Percentiles rank a stretch among this genome's conserved stretches.
Conservation (phyloP, 2,888 invertebrate genomes). For the Thalpophila matura region DNA sequence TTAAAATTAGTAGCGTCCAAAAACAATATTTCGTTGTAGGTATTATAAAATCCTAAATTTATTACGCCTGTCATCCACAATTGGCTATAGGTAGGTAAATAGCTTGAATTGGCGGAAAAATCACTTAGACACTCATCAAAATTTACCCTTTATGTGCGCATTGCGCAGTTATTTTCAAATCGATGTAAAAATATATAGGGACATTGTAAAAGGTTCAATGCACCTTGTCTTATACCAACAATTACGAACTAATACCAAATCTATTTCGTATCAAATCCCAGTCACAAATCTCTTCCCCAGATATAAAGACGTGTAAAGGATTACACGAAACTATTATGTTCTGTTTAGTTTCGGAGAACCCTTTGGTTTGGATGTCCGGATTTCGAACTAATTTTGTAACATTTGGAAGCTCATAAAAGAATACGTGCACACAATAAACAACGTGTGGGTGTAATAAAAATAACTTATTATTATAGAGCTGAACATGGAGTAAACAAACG, state of each 20-base stretch:
- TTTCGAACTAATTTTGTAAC: conserved; percentile 70
- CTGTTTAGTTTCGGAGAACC: conserved; percentile 75
- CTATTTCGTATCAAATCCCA: conserved; percentile 74
- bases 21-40: conserved; percentile 79
- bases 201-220: conserved; percentile 42
- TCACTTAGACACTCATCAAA: conserved; percentile 25
- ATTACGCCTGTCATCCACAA: conserved; percentile 65
- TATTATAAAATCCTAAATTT: conserved; percentile 74
- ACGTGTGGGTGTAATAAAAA: conserved; percentile 52
- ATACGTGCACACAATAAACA: conserved; percentile 45
- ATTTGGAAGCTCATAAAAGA: conserved; percentile 61
- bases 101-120: conserved; percentile 50
- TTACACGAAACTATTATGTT: conserved; percentile 80
- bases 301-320: conserved; percentile 79
- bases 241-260: conserved; percentile 63
- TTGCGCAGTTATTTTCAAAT: conserved; percentile 31
- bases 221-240: conserved; percentile 41
- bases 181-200: conserved; percentile 12
- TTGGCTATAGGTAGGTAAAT: conserved; percentile 54
- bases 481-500: conserved; percentile 26
- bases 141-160: conserved; percentile 16
- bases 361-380: conserved; percentile 67
- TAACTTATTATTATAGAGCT: conserved; percentile 31
- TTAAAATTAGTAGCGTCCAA: conserved; percentile 75
- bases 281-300: conserved; percentile 77